Base-by-base conservation (phyloP, 2,888 invertebrate genomes). In the Galeruca laticollis region DNA sequence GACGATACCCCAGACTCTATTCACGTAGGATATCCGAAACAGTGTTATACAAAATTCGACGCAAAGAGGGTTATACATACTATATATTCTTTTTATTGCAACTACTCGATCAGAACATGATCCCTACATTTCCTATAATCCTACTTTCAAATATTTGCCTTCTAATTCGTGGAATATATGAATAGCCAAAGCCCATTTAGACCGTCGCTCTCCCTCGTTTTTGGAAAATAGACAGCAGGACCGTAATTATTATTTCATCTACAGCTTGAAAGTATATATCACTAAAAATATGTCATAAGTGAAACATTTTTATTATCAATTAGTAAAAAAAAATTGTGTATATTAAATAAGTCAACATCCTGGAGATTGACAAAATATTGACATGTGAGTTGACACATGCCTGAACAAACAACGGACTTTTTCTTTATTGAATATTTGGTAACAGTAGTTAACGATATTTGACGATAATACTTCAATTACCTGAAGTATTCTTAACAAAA, bases 121-220 rank as follows among this genome's bases (percentile, higher is more conserved):
- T 61, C 68, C 63, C 63, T 51, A 40, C 68, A 43, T 63, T 68
- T 61, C 31, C 68, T 35, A 63, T 68, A 68, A 68, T 68, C 68
- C 51, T 37, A 51, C 52, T 57, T 49, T 37, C 70, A 70, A 70
- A 70, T 70, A 70, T 70, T 70, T 70, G 65, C 70, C 52, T 70
- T 56, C 69, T 66, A 70, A 65, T 70, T 70, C 61, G 18, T 47
- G 21, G 63, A 68, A 63, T 63, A 62, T 59, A 56, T 47, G 43
- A 47, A 21, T 54, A 60, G 54, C 13, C 43, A 15, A 37, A 18
- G 21, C 37, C 31, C 61, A 21, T 60, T 60, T 47, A 18, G 35
- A 33, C 40, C 43, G 8, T 52, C 35, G 35, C 35, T 52, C 69
- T 37, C 63, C 62, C 69, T 47, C 60, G 20, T 37, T 51, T 59